Conservation (phyloP, 2,113 vertebrate genomes). For the Numenius arquata region DNA sequence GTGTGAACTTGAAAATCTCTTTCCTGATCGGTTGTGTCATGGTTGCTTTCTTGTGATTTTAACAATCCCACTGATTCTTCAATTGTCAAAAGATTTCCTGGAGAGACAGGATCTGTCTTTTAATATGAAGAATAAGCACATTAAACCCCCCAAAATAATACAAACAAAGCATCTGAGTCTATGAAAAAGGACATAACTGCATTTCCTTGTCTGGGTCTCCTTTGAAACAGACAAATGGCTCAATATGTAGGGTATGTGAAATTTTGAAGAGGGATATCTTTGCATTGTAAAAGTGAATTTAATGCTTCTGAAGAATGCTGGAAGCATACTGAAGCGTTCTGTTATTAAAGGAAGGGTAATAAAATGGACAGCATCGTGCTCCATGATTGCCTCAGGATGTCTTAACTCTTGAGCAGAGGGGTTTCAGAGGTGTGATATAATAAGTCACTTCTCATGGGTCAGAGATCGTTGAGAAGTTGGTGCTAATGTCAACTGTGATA, state of each 20-base stretch:
- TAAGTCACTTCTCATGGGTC: accelerated
- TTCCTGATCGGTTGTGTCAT: not conserved
- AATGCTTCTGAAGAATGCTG: not conserved
- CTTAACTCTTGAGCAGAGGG: not conserved
- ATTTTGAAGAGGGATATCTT: not conserved
- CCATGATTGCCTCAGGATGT: not conserved
- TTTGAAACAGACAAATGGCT: not conserved
- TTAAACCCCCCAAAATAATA: not conserved
- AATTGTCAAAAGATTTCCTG: not conserved
- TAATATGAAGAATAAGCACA: not conserved
- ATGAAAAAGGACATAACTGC: not conserved
- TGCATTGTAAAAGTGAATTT: not conserved
- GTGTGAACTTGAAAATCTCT: not conserved
- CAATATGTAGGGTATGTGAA: not conserved
- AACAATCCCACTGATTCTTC: not conserved
- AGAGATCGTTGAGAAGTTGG: not conserved
- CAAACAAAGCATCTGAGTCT: not conserved
- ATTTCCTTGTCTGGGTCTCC: not conserved
- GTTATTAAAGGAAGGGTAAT: not conserved
- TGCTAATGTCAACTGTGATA: not conserved
- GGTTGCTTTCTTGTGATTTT: not conserved
- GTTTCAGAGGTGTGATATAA: not conserved
- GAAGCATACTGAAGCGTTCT: not conserved
- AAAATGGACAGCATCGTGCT: accelerated
- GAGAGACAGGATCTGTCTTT: not conserved